Evolutionary conservation across 2,113 vertebrate species (phyloP).

Genomic region (Ardeotis arabs): DNA sequence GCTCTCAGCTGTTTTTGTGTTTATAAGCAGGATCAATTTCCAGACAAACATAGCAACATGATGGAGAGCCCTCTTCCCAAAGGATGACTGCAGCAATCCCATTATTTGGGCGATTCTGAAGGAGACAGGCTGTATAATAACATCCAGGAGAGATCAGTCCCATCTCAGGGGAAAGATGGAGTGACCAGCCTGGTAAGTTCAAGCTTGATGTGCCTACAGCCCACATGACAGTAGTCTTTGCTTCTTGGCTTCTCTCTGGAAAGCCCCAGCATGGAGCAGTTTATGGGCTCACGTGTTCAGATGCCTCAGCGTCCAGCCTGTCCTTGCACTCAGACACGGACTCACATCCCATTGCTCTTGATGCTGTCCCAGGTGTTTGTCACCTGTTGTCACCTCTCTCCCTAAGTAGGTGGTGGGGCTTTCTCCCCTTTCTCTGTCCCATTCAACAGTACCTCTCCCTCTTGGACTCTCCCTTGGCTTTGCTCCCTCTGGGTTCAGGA

Average conservation of each 20-base stretch:
- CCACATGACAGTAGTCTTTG: not conserved
- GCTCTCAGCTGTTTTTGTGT: not conserved
- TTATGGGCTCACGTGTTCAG: accelerated
- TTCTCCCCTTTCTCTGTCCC: not conserved
- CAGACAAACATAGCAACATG: accelerated
- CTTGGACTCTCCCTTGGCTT: not conserved
- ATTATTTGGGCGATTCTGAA: not conserved
- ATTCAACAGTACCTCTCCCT: not conserved
- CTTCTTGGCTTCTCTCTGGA: not conserved
- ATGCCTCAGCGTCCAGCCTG: accelerated
- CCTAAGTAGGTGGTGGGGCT: not conserved
- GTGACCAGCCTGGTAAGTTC: accelerated
- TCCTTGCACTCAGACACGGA: not conserved
- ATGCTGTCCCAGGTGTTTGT: not conserved
- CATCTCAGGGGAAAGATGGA: not conserved
- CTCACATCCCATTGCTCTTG: accelerated
- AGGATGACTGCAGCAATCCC: not conserved
- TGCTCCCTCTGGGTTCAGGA: not conserved
- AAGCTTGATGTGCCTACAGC: not conserved
- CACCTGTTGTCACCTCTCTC: not conserved
- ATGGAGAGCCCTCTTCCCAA: not conserved
- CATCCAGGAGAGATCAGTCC: not conserved
- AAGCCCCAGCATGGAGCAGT: not conserved
- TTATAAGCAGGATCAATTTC: not conserved
- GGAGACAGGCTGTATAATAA: too few species aligned